phyloP scores from a whole-genome alignment of 2,797 vertebrate genomes.

The Phalanger gymnotis region DNA sequence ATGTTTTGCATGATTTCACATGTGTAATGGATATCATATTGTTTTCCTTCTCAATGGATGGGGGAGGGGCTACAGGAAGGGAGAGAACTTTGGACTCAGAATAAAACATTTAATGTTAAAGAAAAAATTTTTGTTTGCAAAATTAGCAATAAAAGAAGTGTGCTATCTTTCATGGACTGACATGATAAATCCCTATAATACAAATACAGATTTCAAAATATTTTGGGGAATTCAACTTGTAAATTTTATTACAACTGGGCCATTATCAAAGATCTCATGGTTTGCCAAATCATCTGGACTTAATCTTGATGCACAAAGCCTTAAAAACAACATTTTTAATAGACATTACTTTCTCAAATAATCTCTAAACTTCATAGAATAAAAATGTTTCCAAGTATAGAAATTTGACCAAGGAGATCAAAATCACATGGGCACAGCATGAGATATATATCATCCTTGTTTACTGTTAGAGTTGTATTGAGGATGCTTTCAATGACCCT shows the following conservation, averaged over 20 bases:
- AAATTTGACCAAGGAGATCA: not conserved
- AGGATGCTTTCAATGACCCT: not conserved
- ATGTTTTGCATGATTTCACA: not conserved
- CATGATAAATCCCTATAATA: not conserved
- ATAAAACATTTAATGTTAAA: not conserved
- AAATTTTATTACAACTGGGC: not conserved
- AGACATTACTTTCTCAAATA: not conserved
- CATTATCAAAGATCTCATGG: not conserved
- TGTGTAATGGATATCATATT: not conserved
- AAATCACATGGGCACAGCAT: not conserved
- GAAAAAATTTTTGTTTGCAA: not conserved
- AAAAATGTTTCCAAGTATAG: not conserved
- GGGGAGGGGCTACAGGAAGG: not conserved
- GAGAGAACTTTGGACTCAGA: not conserved
- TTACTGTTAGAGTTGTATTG: not conserved
- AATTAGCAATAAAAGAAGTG: not conserved
- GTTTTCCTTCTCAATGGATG: not conserved
- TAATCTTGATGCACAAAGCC: not conserved
- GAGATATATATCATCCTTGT: not conserved
- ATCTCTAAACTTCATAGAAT: not conserved
- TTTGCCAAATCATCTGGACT: not conserved
- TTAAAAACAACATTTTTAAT: not conserved
- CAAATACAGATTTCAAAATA: not conserved
- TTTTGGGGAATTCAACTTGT: not conserved
- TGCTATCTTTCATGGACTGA: not conserved